Conservation (phyloP, 2,888 invertebrate genomes). For the Microctonus hyperodae region DNA sequence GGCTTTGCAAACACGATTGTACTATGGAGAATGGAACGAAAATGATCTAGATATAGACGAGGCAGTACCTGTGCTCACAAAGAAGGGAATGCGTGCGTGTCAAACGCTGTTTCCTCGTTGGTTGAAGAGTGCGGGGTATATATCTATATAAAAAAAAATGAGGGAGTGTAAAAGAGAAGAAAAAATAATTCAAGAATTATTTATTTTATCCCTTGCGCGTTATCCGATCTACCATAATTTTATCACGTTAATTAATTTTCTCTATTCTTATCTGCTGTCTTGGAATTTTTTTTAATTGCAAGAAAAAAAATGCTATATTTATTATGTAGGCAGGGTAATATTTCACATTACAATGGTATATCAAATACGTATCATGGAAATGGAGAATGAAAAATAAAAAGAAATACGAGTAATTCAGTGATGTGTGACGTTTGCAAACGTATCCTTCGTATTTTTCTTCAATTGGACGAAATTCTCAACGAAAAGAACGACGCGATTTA, state of each 20-base stretch:
- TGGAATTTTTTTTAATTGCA: background rate
- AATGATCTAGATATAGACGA: background rate
- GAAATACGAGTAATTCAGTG: background rate
- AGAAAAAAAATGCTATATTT: background rate
- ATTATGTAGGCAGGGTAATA: background rate
- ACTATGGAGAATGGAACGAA: background rate
- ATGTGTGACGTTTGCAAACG: background rate
- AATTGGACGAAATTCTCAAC: conserved; percentile 19
- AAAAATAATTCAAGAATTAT: conserved; percentile 49
- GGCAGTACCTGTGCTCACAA: background rate
- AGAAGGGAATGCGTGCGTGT: background rate
- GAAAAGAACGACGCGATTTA: conserved; percentile 44
- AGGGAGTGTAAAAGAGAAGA: background rate
- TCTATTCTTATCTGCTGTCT: background rate
- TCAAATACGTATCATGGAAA: background rate
- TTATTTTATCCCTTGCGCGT: conserved; percentile 33
- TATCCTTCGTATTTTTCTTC: conserved; percentile 23
- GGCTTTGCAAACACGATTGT: conserved; percentile 2
- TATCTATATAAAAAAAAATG: background rate
- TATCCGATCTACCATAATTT: background rate
- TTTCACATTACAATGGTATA: background rate
- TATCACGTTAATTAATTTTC: conserved; percentile 7
- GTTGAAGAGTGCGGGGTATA: background rate
- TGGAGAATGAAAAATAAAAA: background rate
- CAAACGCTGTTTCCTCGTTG: background rate